Evolutionary conservation across 2,888 invertebrate species (phyloP), one percentile per base, ranked within the genome.

Genomic region (Epistrophella euchroma): DNA sequence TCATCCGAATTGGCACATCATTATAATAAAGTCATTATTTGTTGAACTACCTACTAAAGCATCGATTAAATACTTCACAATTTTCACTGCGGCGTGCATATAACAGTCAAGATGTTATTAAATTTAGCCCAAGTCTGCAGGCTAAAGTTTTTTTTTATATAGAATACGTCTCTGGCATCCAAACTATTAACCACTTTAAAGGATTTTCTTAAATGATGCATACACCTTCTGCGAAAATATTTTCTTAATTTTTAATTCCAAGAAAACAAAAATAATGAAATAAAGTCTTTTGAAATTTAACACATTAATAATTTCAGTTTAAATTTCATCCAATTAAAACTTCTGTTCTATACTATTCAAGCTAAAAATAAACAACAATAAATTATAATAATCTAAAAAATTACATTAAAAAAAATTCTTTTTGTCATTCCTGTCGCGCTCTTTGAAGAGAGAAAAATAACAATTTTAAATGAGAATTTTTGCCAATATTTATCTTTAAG

Each of bases 401-500:
- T 47, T 55, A 72, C 66, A 66, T 68, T 62, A 28, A 60, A 32
- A 73, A 25, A 45, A 73, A 73, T 73, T 76, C 76, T 73, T 50
- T 3, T 7, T 5, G 11, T 40, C 43, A 10, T 45, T 28, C 11
- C 11, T 28, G 7, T 7, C 50, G 35, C 35, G 0, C 11, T 40
- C 47, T 43, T 64, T 79, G 19, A 43, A 17, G 3, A 19, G 32
- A 28, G 11, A 60, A 58, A 32, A 19, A 60, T 37, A n/a, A 22
- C 13, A 47, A 47, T 25, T 9, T n/a, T 10, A 75, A 64, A 37
- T 25, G 76, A 76, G 17, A 28, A 75, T 60, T 68, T 60, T 80
- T 81, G 62, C 81, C 70, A 81, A 85, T 85, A 80, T 81, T 81
- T 85, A 85, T 85, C 85, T 85, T 81, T 73, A 22, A 52, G 85